Evolutionary conservation across 2,888 invertebrate species (phyloP), one percentile per base, ranked within the genome.

Genomic region (Oscheius sp.): DNA sequence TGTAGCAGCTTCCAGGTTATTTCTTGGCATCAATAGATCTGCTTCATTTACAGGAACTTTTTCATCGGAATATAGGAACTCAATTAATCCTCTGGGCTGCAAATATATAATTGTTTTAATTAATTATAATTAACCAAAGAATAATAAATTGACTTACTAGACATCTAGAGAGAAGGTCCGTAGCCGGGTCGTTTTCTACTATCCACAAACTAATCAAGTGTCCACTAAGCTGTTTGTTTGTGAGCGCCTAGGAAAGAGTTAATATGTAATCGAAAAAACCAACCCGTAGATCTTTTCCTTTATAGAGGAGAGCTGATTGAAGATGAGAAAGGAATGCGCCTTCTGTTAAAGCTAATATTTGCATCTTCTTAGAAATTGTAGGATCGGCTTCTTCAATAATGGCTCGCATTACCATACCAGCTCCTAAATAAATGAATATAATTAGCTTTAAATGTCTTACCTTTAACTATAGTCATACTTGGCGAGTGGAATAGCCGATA

Each of bases 391-490:
- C 98, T 89, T 98, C 98, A 65, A 98, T 96, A 31, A 98, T 91
- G 23, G 98, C 97, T 74, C 96, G 91, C 92, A 97, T 93, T 55
- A 98, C 93, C 65, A 98, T 89, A 0, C 98, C 97, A 0, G 97
- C 97, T 15, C 84, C 81, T 75, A 61, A 27, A 75, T 55, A 17
- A n/a, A n/a, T 6, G 46, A n/a, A 8, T 8, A 6, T 46, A 46
- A 5, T 17, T 23, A 23, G 23, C 15, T 55, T 33, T n/a, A 17
- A 55, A 10, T 6, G 15, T 17, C 25, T 6, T 29, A 42, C 97
- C 97, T 89, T 98, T 97, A 1, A 98, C 94, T 74, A 98, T 94
- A 0, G 98, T 96, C 90, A 96, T 91, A 3, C 96, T 97, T 1
- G 95, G 95, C 84, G 92, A 92, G 90, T 93, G 93, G 88, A 96